Evolutionary conservation across 2,888 invertebrate genomes (phyloP).

Genomic region (Actias luna): DNA sequence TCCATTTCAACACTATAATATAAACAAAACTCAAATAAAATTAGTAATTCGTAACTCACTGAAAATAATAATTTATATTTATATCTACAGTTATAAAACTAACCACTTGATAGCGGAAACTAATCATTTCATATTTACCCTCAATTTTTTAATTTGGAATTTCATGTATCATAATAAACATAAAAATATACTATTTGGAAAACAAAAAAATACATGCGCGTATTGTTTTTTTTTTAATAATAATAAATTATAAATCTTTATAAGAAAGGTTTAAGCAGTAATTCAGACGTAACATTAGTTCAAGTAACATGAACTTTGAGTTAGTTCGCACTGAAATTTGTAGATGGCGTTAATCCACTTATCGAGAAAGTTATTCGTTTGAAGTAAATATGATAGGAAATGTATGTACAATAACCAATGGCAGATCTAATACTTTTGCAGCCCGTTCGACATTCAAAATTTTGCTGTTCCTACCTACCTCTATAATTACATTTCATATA

Average conservation of each 20-base stretch:
- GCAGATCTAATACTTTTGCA: too few relatives aligned
- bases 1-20: conserved; percentile 2
- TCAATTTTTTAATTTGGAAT: not conserved
- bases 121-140: not conserved
- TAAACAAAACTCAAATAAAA: not conserved
- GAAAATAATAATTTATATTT: not conserved
- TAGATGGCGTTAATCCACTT: not conserved
- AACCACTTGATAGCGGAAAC: not conserved
- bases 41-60: not conserved
- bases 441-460: too few relatives aligned
- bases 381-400: not conserved
- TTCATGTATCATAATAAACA: not conserved
- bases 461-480: too few relatives aligned
- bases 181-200: not conserved
- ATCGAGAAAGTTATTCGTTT: not conserved
- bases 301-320: not conserved
- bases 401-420: too few relatives aligned
- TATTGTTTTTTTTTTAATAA: too few relatives aligned
- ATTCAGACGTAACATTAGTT: too few relatives aligned
- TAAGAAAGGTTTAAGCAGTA: too few relatives aligned
- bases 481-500: too few relatives aligned
- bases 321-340: not conserved
- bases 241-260: too few relatives aligned
- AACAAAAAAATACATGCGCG: too few relatives aligned
- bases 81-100: not conserved